These are phyloP conservation scores for Oreochromis mossambicus DNA, from an alignment of 2,797 vertebrate genomes.

Conservation along the genomic window DNA sequence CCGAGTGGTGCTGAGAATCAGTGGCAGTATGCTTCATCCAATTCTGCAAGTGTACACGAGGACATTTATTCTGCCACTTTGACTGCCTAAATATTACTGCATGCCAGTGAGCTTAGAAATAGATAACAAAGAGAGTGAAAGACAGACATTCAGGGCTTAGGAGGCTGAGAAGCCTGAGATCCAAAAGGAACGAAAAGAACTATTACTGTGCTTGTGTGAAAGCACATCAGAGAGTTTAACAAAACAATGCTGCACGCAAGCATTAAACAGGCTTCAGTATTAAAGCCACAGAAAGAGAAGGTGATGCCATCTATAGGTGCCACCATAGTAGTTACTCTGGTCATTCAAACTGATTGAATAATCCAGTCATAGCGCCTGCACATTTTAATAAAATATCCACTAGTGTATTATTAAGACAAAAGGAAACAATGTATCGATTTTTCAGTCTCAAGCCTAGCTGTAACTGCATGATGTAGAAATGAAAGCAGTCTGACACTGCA, in stretches of 20 bases:
- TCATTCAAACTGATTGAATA: background rate
- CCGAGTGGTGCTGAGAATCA: background rate
- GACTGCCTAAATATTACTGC: background rate
- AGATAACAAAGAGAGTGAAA: background rate
- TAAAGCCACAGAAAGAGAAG: background rate
- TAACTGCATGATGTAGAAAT: background rate
- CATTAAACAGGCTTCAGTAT: background rate
- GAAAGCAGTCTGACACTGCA: background rate
- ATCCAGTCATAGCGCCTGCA: background rate
- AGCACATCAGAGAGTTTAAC: background rate
- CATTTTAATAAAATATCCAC: background rate
- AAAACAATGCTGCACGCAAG: background rate
- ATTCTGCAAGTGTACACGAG: background rate
- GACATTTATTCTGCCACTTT: background rate
- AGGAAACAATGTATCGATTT: background rate
- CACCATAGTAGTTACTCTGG: background rate
- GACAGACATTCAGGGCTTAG: background rate
- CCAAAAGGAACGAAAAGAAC: rapidly evolving
- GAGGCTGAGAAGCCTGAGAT: background rate
- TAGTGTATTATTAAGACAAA: background rate
- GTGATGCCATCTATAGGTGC: background rate
- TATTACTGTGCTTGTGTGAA: background rate
- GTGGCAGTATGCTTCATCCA: background rate
- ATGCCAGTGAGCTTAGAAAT: background rate
- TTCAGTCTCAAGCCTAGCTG: background rate